Percentiles rank a stretch among this genome's conserved stretches.
Evolutionary conservation across 2,797 vertebrate genomes (phyloP).

Genomic region (Momotus momota): DNA sequence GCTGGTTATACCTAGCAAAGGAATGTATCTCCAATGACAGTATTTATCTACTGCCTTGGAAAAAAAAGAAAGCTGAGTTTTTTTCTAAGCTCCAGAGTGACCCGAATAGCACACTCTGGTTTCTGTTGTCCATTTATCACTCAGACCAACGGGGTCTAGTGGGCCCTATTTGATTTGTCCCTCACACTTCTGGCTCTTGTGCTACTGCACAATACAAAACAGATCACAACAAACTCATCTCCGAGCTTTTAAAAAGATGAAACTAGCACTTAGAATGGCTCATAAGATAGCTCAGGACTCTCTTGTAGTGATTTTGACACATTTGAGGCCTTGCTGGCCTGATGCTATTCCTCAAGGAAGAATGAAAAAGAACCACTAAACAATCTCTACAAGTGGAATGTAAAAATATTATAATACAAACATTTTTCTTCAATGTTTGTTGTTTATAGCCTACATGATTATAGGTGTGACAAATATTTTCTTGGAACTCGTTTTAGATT

Average conservation of each 20-base stretch:
- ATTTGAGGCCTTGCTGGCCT: background rate
- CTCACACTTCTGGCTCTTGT: background rate
- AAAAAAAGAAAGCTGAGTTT: background rate
- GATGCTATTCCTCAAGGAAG: background rate
- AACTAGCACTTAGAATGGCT: background rate
- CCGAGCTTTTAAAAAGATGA: background rate
- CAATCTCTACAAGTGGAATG: background rate
- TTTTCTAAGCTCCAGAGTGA: background rate
- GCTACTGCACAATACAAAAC: background rate
- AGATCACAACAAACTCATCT: background rate
- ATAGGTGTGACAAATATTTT: background rate
- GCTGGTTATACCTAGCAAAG: background rate
- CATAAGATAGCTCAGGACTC: background rate
- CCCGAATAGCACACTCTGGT: fast-evolving
- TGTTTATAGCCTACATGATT: background rate
- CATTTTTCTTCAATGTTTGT: background rate
- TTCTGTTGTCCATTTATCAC: background rate
- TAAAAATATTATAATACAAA: background rate
- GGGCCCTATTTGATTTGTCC: background rate
- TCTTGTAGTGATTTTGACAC: background rate
- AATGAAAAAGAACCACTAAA: background rate
- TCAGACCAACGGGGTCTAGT: too few relatives aligned
- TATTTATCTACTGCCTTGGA: background rate
- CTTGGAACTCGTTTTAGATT: background rate
- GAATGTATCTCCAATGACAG: background rate